These are phyloP conservation scores for Ophiodon elongatus DNA, from an alignment of 2,113 vertebrate species.

Conservation along the genomic window DNA sequence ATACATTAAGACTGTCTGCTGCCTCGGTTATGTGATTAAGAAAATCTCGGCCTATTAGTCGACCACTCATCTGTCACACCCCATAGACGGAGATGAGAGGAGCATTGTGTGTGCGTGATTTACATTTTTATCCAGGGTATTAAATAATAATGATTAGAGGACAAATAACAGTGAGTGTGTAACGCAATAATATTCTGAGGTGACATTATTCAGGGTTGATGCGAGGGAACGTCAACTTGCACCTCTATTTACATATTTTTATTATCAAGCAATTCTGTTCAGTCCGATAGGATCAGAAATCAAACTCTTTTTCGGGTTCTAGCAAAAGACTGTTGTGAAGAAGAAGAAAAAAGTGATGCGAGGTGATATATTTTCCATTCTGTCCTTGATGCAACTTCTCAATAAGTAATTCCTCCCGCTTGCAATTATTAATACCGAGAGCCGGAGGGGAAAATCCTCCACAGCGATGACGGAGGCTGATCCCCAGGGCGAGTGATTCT, in stretches of 20 bases:
- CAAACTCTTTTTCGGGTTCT: no score
- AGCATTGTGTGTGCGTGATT: background rate
- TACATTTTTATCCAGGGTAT: background rate
- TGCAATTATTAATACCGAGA: constrained; percentile 55
- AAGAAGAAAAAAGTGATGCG: background rate
- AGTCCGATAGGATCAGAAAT: no score
- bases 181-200: background rate
- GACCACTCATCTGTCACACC: constrained; percentile 7
- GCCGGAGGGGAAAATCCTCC: constrained; percentile 34
- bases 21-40: constrained; percentile 29
- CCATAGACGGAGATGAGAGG: background rate
- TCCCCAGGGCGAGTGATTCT: constrained; percentile 8
- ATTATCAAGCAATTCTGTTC: background rate
- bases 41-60: background rate
- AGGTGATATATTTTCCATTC: constrained; percentile 11
- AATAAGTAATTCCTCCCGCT: constrained; percentile 39
- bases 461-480: constrained; percentile 9
- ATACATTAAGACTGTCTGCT: constrained; percentile 1
- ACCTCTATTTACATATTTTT: background rate
- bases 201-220: background rate
- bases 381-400: constrained; percentile 27
- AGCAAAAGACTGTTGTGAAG: no score
- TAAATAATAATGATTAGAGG: background rate
- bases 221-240: background rate
- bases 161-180: background rate